Percentiles rank a stretch among this genome's conserved stretches.
phyloP scores from a whole-genome alignment of 2,797 vertebrate species.

The Tachyglossus aculeatus region DNA sequence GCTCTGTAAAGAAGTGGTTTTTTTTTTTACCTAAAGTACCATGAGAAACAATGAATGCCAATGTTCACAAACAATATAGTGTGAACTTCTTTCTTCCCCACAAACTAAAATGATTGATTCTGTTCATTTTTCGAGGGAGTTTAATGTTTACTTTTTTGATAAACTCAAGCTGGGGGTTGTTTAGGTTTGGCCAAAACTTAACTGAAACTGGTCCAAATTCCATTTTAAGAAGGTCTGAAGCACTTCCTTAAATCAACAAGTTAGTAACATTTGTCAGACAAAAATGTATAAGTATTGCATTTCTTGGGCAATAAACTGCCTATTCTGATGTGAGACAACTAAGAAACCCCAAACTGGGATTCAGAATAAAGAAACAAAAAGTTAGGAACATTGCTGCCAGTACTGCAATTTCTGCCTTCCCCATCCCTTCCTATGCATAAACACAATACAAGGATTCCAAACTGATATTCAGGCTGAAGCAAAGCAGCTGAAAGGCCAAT shows the following conservation, averaged over 20 bases:
- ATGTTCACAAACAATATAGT: too few species aligned
- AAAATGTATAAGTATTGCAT: neutral
- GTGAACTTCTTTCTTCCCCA: neutral
- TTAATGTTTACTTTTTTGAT: neutral
- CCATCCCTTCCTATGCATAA: neutral
- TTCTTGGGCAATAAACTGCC: conserved; percentile 25
- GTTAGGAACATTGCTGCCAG: conserved; percentile 47
- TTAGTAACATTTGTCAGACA: neutral
- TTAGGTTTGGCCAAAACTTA: neutral
- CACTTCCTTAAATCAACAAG: neutral
- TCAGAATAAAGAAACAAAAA: conserved; percentile 48
- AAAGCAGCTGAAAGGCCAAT: conserved; percentile 17
- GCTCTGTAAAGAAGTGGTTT: too few species aligned
- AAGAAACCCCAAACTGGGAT: neutral
- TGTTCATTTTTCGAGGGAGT: neutral
- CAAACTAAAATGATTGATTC: neutral
- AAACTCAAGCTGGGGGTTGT: neutral
- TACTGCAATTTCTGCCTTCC: neutral
- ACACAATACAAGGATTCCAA: conserved; percentile 7
- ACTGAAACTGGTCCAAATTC: neutral
- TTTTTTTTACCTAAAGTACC: too few species aligned
- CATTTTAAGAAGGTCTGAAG: neutral
- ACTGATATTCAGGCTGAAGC: neutral
- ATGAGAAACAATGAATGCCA: too few species aligned
- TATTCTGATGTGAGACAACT: conserved; percentile 29